These are phyloP conservation scores for Morone saxatilis DNA, from an alignment of 2,113 vertebrate species.

Conservation along the genomic window DNA sequence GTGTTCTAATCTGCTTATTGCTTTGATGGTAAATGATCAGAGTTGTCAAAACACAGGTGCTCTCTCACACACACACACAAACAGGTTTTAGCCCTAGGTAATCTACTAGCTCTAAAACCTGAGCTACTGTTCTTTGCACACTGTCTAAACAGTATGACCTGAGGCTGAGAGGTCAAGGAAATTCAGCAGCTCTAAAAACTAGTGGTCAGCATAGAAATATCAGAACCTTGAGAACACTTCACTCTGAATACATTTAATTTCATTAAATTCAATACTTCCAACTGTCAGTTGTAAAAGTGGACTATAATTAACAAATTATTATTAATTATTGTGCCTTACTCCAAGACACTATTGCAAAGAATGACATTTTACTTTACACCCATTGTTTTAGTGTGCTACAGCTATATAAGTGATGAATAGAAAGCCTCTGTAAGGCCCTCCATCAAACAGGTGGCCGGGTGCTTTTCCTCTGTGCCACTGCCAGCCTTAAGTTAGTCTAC, in stretches of 20 bases:
- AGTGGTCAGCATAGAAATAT: neutral
- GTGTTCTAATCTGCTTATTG: constrained; percentile 25
- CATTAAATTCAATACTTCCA: neutral
- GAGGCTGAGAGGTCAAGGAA: neutral
- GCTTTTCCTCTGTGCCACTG: neutral
- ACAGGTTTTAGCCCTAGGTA: neutral
- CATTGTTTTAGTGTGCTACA: neutral
- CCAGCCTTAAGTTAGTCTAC: neutral
- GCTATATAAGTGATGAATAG: neutral
- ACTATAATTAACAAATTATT: neutral
- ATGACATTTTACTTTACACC: neutral
- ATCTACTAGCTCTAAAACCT: neutral
- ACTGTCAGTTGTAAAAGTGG: neutral
- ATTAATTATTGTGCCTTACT: neutral
- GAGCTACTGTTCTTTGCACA: neutral
- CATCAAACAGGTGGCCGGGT: neutral
- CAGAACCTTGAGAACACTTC: neutral
- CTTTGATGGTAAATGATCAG: constrained; percentile 21
- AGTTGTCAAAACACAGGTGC: constrained; percentile 34
- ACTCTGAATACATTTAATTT: neutral
- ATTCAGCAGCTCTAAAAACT: neutral
- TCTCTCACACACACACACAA: neutral
- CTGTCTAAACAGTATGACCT: neutral
- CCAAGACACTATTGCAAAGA: neutral
- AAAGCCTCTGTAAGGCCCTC: neutral